A percentile compares a stretch with the other conserved stretches of the same genome.
Conservation (phyloP, 1,140 invertebrate genomes). For the Steinernema feltiae region DNA sequence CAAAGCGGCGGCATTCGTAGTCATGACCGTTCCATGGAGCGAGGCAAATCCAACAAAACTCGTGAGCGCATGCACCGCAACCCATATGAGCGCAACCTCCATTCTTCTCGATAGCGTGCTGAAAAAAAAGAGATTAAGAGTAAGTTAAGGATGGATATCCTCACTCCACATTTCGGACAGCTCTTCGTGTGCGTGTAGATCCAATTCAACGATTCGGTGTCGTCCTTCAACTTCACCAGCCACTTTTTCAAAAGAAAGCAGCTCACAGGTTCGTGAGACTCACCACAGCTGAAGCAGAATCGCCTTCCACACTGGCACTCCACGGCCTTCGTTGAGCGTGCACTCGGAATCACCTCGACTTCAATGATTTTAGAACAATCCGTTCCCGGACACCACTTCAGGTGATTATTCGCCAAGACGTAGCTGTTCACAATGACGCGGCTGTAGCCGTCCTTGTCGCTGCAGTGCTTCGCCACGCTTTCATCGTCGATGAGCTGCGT, state of each 20-base stretch:
- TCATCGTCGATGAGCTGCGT: neutral
- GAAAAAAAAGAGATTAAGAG: neutral
- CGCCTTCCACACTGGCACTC: neutral
- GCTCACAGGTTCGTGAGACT: neutral
- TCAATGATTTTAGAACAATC: neutral
- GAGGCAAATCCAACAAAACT: neutral
- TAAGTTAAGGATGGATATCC: neutral
- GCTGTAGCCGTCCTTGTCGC: neutral
- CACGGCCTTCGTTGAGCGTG: neutral
- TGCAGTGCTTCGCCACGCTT: neutral
- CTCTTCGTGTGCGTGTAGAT: neutral
- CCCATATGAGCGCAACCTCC: neutral
- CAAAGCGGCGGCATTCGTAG: neutral
- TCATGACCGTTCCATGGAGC: neutral
- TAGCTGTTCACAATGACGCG: neutral
- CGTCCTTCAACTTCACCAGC: neutral
- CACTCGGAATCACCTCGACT: neutral
- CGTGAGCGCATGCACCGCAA: neutral
- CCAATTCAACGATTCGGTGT: neutral
- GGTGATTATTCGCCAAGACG: neutral
- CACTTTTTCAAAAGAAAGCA: neutral
- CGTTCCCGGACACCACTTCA: neutral
- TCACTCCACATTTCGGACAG: neutral
- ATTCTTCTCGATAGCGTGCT: neutral
- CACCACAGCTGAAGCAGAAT: neutral